Conservation (phyloP, 1,140 invertebrate genomes). For the Oppia nitens region DNA sequence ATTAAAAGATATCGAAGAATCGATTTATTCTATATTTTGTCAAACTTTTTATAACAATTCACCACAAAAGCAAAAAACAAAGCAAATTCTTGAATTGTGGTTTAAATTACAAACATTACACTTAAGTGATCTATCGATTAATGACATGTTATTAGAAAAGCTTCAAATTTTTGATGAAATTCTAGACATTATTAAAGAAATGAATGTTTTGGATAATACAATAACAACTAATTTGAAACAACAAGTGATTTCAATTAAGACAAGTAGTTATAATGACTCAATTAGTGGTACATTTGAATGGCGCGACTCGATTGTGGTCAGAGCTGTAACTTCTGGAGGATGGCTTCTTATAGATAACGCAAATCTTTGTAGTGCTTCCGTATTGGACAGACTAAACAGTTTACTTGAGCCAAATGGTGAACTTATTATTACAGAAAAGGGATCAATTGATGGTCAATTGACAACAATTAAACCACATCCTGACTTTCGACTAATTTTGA, state of each 20-base stretch:
- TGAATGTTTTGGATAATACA: background rate
- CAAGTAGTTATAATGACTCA: background rate
- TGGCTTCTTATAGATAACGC: slow-evolving; percentile 94
- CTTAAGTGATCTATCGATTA: background rate
- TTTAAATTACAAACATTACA: background rate
- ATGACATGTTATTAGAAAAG: background rate
- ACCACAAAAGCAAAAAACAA: background rate
- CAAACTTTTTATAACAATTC: background rate
- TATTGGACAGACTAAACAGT: slow-evolving; percentile 87
- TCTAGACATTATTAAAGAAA: background rate
- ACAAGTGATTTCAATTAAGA: background rate
- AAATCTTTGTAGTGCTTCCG: slow-evolving; percentile 88
- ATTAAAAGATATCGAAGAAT: slow-evolving; percentile 9
- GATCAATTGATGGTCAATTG: slow-evolving; percentile 49
- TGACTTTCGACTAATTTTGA: slow-evolving; percentile 82
- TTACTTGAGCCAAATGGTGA: slow-evolving; percentile 81
- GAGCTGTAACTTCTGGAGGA: slow-evolving; percentile 60
- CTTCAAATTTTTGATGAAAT: background rate
- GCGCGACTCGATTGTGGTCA: slow-evolving; percentile 84
- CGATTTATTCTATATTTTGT: background rate
- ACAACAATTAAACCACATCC: slow-evolving; percentile 62
- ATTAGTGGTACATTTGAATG: slow-evolving; percentile 74
- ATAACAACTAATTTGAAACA: background rate
- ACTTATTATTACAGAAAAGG: slow-evolving; percentile 77
- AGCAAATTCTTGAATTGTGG: background rate